These are phyloP conservation scores for Speoplatyrhinus poulsoni DNA, from an alignment of 2,113 vertebrate species.

Conservation along the genomic window DNA sequence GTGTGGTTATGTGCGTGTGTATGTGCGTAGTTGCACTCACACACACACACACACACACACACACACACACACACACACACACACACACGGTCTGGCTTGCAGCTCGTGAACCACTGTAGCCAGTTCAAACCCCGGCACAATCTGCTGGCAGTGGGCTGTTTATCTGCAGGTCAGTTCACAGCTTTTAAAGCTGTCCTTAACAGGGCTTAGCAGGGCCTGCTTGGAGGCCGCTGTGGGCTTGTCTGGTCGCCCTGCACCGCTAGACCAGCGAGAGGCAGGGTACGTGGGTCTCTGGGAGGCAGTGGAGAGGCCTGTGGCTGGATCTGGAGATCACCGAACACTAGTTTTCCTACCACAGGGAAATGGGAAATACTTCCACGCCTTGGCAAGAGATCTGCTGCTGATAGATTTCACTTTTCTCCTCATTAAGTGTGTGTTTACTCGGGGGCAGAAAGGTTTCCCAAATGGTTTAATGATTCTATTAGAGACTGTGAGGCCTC, in stretches of 20 bases:
- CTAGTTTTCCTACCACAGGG: slow-evolving; percentile 34
- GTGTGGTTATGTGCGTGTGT: slow-evolving; percentile 6
- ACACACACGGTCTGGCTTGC: slow-evolving; percentile 22
- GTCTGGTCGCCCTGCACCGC: slow-evolving; percentile 45
- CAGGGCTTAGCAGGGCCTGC: slow-evolving; percentile 62
- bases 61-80: no score
- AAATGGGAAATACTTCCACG: slow-evolving; percentile 40
- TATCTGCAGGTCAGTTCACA: slow-evolving; percentile 79
- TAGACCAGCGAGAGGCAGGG: slow-evolving; percentile 39
- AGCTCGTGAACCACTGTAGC: slow-evolving; percentile 46
- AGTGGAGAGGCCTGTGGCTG: slow-evolving; percentile 9
- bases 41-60: no score
- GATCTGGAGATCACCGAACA: slow-evolving; percentile 21
- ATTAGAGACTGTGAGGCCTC: slow-evolving; percentile 25
- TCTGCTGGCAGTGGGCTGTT: slow-evolving; percentile 73
- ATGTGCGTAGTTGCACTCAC: background rate
- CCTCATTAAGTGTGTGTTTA: slow-evolving; percentile 24
- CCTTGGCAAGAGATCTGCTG: slow-evolving; percentile 21
- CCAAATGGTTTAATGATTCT: slow-evolving; percentile 53
- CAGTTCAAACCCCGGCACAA: slow-evolving; percentile 34
- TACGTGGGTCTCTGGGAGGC: slow-evolving; percentile 22
- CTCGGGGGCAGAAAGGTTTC: slow-evolving; percentile 23
- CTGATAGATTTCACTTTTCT: slow-evolving; percentile 38
- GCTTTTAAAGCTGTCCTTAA: slow-evolving; percentile 79
- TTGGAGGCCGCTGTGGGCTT: slow-evolving; percentile 60